phyloP scores from a whole-genome alignment of 2,113 vertebrate genomes.

The Grus americana region DNA sequence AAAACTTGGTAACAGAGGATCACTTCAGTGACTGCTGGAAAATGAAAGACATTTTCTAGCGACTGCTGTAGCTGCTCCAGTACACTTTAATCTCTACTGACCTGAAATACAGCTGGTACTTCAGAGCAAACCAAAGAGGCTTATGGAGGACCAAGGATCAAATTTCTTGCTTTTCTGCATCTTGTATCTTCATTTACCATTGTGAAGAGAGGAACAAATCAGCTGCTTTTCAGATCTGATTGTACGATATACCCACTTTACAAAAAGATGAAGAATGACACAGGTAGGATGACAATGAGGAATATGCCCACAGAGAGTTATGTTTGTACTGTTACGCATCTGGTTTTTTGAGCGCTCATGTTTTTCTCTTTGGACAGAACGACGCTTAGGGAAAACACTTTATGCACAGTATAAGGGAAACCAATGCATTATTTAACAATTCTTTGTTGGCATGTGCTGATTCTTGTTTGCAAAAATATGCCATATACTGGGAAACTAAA shows the following conservation, averaged over 20 bases:
- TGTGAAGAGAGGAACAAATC: slow-evolving; percentile 22
- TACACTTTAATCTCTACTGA: not conserved
- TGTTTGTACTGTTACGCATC: not conserved
- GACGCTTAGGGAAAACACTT: not conserved
- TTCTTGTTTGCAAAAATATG: slow-evolving; percentile 7
- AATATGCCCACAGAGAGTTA: slow-evolving; percentile 6
- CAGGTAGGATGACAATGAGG: not conserved
- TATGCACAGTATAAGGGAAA: not conserved
- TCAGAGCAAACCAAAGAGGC: slow-evolving; percentile 8
- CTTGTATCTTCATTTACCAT: not conserved
- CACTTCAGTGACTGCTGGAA: slow-evolving; percentile 8
- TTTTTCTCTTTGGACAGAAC: slow-evolving; percentile 8
- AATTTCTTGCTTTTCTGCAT: slow-evolving; percentile 30
- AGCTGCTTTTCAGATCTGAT: slow-evolving; percentile 12
- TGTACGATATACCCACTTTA: not conserved
- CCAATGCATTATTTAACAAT: slow-evolving; percentile 43
- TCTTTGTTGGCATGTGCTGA: not conserved
- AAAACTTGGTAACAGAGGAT: not conserved
- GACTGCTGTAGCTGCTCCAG: not conserved
- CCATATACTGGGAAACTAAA: not conserved
- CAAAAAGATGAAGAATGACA: slow-evolving; percentile 25
- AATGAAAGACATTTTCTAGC: not conserved
- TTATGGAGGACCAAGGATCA: slow-evolving; percentile 8
- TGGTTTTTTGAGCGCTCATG: not conserved
- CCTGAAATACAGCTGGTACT: slow-evolving; percentile 15